Conservation (phyloP, 1,140 invertebrate genomes). For the Caligus rogercresseyi region DNA sequence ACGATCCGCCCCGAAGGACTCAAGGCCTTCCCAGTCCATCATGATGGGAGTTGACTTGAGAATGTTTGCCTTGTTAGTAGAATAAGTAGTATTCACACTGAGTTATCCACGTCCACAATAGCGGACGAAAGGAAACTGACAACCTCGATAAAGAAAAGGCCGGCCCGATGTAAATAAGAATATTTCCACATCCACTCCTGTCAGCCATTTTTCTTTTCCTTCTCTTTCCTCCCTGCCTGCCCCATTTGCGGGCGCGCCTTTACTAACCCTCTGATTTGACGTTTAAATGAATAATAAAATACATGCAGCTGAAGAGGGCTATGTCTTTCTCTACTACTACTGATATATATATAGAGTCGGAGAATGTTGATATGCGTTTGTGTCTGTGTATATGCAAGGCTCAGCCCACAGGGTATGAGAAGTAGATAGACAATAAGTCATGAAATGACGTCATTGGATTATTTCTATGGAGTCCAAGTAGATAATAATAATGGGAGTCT, state of each 20-base stretch:
- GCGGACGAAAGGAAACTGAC: background rate
- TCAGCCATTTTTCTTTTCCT: background rate
- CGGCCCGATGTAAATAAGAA: background rate
- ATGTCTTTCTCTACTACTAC: too few species aligned
- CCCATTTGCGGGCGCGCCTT: too few species aligned
- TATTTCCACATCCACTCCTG: background rate
- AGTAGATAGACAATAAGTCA: too few species aligned
- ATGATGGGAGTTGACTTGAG: background rate
- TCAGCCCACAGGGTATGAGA: too few species aligned
- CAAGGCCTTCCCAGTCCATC: background rate
- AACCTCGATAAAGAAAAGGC: background rate
- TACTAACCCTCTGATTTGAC: too few species aligned
- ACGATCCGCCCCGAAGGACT: background rate
- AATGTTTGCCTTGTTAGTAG: background rate
- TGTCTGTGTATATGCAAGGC: too few species aligned
- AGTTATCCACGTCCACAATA: background rate
- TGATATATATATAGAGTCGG: too few species aligned
- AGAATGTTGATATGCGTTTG: too few species aligned
- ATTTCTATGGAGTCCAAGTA: too few species aligned
- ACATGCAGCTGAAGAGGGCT: too few species aligned
- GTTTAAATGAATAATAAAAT: background rate
- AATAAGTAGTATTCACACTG: background rate
- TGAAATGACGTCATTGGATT: too few species aligned
- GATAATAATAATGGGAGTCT: too few species aligned
- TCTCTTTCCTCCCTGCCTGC: background rate